phyloP scores from a whole-genome alignment of 2,888 invertebrate species.

The Cephus spinipes region DNA sequence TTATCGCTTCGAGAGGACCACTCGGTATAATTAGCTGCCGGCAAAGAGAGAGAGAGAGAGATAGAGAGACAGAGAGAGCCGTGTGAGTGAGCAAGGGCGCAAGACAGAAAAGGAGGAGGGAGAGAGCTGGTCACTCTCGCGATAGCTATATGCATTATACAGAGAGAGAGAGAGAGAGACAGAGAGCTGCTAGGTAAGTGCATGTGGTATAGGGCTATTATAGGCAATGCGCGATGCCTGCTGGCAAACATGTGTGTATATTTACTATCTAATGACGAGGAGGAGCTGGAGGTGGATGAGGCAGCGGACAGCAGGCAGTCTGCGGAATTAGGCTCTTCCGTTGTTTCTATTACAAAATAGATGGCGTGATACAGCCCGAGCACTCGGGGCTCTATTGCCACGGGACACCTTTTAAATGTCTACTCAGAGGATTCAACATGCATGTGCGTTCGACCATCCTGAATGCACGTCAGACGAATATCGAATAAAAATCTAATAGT shows the following conservation, averaged over 20 bases:
- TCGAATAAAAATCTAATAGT: no score
- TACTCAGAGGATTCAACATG: no score
- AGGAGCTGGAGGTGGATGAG: conserved; percentile 29
- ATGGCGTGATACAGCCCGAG: conserved; percentile 58
- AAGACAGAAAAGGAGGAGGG: conserved; percentile 6
- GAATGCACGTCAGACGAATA: no score
- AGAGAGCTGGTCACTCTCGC: not conserved
- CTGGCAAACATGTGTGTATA: conserved; percentile 40
- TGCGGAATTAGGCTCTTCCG: conserved; percentile 65
- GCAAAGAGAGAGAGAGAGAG: conserved; percentile 47
- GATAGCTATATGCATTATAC: not conserved
- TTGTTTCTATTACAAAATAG: conserved; percentile 67
- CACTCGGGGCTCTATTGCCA: not conserved
- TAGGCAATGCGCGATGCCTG: not conserved
- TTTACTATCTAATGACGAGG: conserved; percentile 50
- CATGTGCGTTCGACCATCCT: no score
- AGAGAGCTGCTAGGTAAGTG: conserved; percentile 14
- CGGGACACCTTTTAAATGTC: not conserved
- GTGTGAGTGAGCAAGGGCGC: conserved; percentile 38
- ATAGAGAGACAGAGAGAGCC: conserved; percentile 51
- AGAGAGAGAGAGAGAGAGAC: not conserved
- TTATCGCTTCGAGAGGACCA: conserved; percentile 63
- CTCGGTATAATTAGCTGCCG: conserved; percentile 63
- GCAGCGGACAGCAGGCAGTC: conserved; percentile 34
- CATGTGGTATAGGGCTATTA: not conserved